These are phyloP conservation scores for Noctua janthe DNA, from an alignment of 2,888 invertebrate species.

Conservation along the genomic window DNA sequence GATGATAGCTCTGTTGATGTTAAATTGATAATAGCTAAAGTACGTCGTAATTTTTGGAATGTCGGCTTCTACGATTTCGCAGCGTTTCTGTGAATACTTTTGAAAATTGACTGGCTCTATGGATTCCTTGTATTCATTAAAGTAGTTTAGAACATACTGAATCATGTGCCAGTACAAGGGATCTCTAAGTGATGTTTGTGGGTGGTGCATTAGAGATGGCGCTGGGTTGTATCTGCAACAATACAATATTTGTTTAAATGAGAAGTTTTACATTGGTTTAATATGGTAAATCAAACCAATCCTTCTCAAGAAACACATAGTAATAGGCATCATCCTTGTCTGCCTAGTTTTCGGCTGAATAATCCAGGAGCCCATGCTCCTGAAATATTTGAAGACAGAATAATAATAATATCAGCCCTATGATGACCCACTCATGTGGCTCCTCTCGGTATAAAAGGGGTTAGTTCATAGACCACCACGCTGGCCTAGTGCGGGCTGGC, in stretches of 20 bases:
- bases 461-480: neutral
- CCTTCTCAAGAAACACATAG: neutral
- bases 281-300: neutral
- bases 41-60: conserved; percentile 79
- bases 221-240: conserved; percentile 83
- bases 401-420: neutral
- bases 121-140: conserved; percentile 76
- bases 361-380: neutral
- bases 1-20: conserved; percentile 75
- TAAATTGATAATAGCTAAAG: conserved; percentile 80
- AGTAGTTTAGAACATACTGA: conserved; percentile 78
- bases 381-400: neutral
- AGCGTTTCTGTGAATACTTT: conserved; percentile 75
- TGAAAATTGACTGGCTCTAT: conserved; percentile 78
- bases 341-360: neutral
- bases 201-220: conserved; percentile 83
- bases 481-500: neutral
- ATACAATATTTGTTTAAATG: neutral
- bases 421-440: neutral
- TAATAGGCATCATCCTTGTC: neutral
- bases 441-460: neutral
- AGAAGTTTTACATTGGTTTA: neutral
- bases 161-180: conserved; percentile 83
- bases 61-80: conserved; percentile 74
- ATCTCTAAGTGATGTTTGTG: conserved; percentile 84